These are phyloP conservation scores for Drosophila funebris DNA, from an alignment of 1,140 invertebrate species.

Conservation along the genomic window DNA sequence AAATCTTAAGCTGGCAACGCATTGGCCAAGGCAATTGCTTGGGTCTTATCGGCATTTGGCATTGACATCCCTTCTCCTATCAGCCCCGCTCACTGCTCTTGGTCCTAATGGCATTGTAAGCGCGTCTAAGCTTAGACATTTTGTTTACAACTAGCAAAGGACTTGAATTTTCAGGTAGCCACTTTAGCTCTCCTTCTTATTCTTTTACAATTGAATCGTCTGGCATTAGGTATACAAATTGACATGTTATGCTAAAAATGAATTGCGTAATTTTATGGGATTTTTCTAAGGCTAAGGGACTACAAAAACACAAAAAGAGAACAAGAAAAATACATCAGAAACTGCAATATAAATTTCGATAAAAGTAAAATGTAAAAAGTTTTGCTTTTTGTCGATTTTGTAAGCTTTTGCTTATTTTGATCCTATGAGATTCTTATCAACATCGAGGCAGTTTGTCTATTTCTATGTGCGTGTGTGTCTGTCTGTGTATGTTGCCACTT, in stretches of 20 bases:
- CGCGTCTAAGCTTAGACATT: constrained; percentile 65
- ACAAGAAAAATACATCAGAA: constrained; percentile 23
- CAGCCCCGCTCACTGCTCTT: constrained; percentile 11
- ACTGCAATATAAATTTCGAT: constrained; percentile 37
- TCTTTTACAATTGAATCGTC: constrained; percentile 36
- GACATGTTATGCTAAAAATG: constrained; percentile 77
- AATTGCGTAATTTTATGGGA: constrained; percentile 76
- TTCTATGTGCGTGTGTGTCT: constrained; percentile 28
- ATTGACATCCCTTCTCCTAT: constrained; percentile 23
- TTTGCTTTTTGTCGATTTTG: constrained; percentile 39
- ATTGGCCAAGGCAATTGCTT: constrained; percentile 47
- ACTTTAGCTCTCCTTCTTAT: background rate
- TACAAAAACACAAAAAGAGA: background rate
- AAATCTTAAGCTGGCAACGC: constrained; percentile 58
- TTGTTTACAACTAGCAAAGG: constrained; percentile 39
- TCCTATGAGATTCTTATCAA: constrained; percentile 37
- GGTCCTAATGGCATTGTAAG: constrained; percentile 74
- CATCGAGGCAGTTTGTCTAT: constrained; percentile 1
- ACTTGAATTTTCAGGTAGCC: constrained; percentile 21
- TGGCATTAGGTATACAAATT: constrained; percentile 64
- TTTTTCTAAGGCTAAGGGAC: constrained; percentile 2
- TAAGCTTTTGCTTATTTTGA: constrained; percentile 54
- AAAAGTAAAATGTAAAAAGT: constrained; percentile 48
- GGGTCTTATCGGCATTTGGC: constrained; percentile 48
- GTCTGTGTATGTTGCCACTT: constrained; percentile 65